These are phyloP conservation scores for Neocrepidodera transversa DNA, from an alignment of 2,888 invertebrate genomes.

Conservation along the genomic window DNA sequence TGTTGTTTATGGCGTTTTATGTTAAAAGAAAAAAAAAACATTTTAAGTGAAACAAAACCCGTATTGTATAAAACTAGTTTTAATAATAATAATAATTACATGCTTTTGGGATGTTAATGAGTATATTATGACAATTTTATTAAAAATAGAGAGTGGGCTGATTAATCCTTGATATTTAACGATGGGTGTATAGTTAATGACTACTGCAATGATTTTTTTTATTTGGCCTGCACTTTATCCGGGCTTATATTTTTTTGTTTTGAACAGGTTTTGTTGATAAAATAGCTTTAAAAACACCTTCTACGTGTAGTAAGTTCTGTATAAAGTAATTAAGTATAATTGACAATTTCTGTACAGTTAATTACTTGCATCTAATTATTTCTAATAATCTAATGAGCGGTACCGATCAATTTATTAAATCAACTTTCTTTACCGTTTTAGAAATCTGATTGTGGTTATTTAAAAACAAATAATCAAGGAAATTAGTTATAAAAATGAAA, in stretches of 20 bases:
- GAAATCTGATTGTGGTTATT: slow-evolving; percentile 7
- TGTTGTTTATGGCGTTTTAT: slow-evolving; percentile 5
- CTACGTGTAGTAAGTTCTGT: too few relatives aligned
- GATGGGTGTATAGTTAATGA: slow-evolving; percentile 6
- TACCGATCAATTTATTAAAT: slow-evolving; percentile 3
- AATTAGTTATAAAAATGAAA: not conserved
- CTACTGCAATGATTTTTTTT: too few relatives aligned
- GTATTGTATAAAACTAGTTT: slow-evolving; percentile 2
- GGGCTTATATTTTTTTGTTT: too few relatives aligned
- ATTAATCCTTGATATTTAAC: not conserved
- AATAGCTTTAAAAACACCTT: too few relatives aligned
- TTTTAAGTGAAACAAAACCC: not conserved
- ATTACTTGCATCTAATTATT: too few relatives aligned
- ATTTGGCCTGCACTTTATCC: too few relatives aligned
- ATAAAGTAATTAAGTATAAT: too few relatives aligned
- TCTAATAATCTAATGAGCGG: not conserved
- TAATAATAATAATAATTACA: slow-evolving; percentile 11
- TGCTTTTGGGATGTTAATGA: slow-evolving; percentile 3
- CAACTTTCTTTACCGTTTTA: slow-evolving; percentile 10
- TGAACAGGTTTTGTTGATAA: too few relatives aligned
- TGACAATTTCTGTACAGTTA: too few relatives aligned
- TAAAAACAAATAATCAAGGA: not conserved
- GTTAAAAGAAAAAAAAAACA: not conserved
- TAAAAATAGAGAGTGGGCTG: not conserved
- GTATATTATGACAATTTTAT: slow-evolving; percentile 7